Conservation (phyloP, 2,113 vertebrate species). For the Leucopternis melanops region DNA sequence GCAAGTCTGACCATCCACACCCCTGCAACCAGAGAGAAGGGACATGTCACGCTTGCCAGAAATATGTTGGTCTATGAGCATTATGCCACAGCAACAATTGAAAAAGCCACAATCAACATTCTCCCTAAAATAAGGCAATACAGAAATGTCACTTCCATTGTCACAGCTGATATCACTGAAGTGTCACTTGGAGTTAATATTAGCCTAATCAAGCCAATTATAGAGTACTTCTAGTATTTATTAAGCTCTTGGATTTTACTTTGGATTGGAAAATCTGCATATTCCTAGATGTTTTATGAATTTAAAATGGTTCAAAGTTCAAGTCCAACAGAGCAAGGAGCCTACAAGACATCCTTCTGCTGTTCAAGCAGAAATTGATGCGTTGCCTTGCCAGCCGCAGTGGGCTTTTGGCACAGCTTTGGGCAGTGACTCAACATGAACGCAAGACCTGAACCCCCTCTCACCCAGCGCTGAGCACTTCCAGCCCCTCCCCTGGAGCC, state of each 20-base stretch:
- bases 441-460: not conserved
- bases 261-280: constrained; percentile 71
- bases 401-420: not conserved
- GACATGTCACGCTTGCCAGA: not conserved
- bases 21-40: not conserved
- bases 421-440: not conserved
- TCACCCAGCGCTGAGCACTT: not conserved
- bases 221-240: constrained; percentile 56
- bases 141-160: constrained; percentile 42
- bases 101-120: constrained; percentile 13
- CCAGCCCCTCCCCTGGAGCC: not conserved
- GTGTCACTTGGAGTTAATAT: constrained; percentile 60
- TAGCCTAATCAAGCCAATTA: constrained; percentile 65
- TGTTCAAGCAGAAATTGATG: not conserved
- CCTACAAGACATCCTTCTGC: not conserved
- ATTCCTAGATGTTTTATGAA: not conserved
- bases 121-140: constrained; percentile 49
- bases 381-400: not conserved
- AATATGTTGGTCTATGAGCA: not conserved
- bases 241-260: constrained; percentile 44
- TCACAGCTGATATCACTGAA: constrained; percentile 52
- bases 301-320: constrained; percentile 10
- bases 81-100: not conserved
- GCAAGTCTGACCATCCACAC: not conserved
- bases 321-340: not conserved